These are phyloP conservation scores for Mechanitis mazaeus DNA, from an alignment of 2,888 invertebrate genomes.

Conservation along the genomic window DNA sequence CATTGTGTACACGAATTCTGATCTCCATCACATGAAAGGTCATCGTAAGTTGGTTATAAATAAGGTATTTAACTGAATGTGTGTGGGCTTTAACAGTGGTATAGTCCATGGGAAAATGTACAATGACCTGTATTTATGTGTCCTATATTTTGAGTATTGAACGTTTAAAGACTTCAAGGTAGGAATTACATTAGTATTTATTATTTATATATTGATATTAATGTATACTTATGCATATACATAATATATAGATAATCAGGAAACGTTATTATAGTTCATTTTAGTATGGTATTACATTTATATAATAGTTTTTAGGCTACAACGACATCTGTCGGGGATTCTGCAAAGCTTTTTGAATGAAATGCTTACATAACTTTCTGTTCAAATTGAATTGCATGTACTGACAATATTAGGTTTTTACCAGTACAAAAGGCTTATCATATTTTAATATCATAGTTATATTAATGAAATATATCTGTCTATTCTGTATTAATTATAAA, in stretches of 20 bases:
- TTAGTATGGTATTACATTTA: no score
- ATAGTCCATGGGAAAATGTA: conserved; percentile 55
- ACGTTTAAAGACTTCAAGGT: conserved; percentile 14
- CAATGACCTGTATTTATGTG: conserved; percentile 53
- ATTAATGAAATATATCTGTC: no score
- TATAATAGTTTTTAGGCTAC: background rate
- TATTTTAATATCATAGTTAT: no score
- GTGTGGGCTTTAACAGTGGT: conserved; percentile 65
- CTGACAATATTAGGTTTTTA: no score
- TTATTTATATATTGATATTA: no score
- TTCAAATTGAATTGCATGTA: background rate
- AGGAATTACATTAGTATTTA: background rate
- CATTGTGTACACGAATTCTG: conserved; percentile 27
- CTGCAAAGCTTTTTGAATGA: background rate
- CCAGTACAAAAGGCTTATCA: no score
- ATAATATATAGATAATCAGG: background rate
- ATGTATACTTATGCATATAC: no score
- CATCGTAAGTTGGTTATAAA: conserved; percentile 63
- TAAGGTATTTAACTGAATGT: conserved; percentile 70
- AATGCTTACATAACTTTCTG: background rate
- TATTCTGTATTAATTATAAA: no score
- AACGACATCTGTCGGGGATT: background rate
- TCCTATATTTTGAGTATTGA: conserved; percentile 35
- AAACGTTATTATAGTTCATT: background rate
- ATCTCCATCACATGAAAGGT: conserved; percentile 50